phyloP scores from a whole-genome alignment of 2,797 vertebrate genomes.

The Spinibarbus caldwelli region DNA sequence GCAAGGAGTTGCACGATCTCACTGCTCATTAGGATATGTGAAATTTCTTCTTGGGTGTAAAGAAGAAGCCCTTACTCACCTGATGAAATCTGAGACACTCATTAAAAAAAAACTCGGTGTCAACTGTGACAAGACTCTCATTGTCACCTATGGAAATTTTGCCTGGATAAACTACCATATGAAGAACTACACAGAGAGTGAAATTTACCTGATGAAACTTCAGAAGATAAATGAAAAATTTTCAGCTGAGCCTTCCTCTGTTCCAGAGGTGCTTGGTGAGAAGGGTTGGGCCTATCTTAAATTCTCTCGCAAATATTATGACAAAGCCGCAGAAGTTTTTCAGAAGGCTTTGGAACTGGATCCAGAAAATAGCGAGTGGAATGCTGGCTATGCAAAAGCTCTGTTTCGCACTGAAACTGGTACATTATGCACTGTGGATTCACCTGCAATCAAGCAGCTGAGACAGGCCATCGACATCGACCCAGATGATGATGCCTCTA shows the following conservation, averaged over 20 bases:
- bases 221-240: conserved; percentile 60
- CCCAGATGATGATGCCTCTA: conserved; percentile 64
- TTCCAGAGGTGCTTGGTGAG: conserved; percentile 72
- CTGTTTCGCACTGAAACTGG: conserved; percentile 65
- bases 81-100: conserved; percentile 74
- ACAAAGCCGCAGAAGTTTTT: conserved; percentile 75
- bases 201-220: conserved; percentile 72
- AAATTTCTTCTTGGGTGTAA: conserved; percentile 71
- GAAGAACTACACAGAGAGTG: conserved; percentile 65
- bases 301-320: conserved; percentile 70
- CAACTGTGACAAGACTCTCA: conserved; percentile 66
- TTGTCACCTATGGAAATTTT: conserved; percentile 80
- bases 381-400: conserved; percentile 72
- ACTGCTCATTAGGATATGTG: conserved; percentile 76
- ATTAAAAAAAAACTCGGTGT: conserved; percentile 54
- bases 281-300: conserved; percentile 78
- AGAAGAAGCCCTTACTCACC: conserved; percentile 69
- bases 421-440: rapidly evolving
- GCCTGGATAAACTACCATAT: conserved; percentile 79
- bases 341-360: conserved; percentile 74
- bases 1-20: conserved; percentile 57
- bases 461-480: conserved; percentile 68
- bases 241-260: conserved; percentile 20
- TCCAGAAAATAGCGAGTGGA: conserved; percentile 75
- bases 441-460: conserved; percentile 64